Base-by-base conservation (phyloP, 2,113 vertebrate genomes). In the Notechis scutatus region DNA sequence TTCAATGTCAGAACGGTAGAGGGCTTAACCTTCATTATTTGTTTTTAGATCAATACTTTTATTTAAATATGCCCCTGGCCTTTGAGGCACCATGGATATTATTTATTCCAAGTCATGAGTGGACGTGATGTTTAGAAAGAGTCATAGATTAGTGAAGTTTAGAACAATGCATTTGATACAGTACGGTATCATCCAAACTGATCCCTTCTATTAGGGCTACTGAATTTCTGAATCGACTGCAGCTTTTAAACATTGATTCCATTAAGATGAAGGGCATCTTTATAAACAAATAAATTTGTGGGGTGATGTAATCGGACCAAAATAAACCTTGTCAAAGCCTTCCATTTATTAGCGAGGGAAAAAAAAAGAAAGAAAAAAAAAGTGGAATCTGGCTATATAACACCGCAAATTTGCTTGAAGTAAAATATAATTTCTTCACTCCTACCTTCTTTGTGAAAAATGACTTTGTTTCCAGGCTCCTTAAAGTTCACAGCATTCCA, bases 311-410 rank as follows among this genome's bases (percentile, higher is more conserved):
- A 54, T 69, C 29, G 15, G 15, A n/a, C 69, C 34, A 29, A n/a
- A 90, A 61, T 86, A 90, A 93, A 94, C 24, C 24, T 93, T 94
- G 87, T 23, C 39, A 92, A 26, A 88, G 47, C 56, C 55, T 95
- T 93, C 1, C 81, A 2, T 92, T 15, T 64, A 50, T 85, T 88
- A 87, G 52, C 85, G 45, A 94, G 55, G 42, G 2, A 26, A 61
- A 93, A 94, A 20, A 87, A 85, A 86, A 91, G n/a, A n/a, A 93
- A 59, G 90, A 87, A 64, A 55, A 12, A 86, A n/a, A 74, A 39
- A 57, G 91, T 90, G 95, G 93, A 92, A 64, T 94, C 64, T 92
- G 56, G 39, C 26, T 94, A 50, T 94, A 90, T 94, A 94, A 93
- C 89, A 86, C 87, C 81, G 92, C 34, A 2, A 61, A 94, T 91